Percentiles rank a stretch among this genome's conserved stretches.
Evolutionary conservation across 2,113 vertebrate species (phyloP).

Genomic region (Gallinago jamesoni): DNA sequence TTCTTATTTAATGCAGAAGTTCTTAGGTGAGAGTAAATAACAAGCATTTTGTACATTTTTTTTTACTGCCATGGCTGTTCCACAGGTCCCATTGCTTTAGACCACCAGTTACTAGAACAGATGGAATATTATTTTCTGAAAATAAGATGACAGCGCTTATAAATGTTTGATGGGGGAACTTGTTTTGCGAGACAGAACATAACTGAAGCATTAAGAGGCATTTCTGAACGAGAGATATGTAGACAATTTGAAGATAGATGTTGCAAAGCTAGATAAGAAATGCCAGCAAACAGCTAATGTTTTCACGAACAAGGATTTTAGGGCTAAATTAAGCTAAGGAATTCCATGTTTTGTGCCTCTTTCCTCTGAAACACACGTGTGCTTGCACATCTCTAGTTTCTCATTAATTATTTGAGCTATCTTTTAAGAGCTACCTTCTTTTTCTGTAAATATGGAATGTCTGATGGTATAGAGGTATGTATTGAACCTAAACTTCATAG

Average conservation of each 20-base stretch:
- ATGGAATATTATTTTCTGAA: neutral
- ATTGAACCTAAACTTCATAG: neutral
- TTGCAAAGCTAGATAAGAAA: neutral
- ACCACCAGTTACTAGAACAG: neutral
- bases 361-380: neutral
- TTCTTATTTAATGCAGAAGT: neutral
- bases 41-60: neutral
- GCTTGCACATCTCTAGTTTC: neutral
- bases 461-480: neutral
- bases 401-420: neutral
- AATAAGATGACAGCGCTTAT: neutral
- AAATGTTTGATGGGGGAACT: neutral
- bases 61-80: neutral
- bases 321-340: neutral
- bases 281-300: neutral
- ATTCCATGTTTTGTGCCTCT: neutral
- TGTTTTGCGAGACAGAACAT: neutral
- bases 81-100: neutral
- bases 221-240: neutral
- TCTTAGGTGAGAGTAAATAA: neutral
- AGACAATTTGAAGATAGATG: neutral
- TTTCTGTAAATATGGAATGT: neutral
- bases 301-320: neutral
- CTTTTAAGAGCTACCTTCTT: neutral
- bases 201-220: neutral